Base-by-base conservation (phyloP, 2,113 vertebrate species). In the Cettia cetti region DNA sequence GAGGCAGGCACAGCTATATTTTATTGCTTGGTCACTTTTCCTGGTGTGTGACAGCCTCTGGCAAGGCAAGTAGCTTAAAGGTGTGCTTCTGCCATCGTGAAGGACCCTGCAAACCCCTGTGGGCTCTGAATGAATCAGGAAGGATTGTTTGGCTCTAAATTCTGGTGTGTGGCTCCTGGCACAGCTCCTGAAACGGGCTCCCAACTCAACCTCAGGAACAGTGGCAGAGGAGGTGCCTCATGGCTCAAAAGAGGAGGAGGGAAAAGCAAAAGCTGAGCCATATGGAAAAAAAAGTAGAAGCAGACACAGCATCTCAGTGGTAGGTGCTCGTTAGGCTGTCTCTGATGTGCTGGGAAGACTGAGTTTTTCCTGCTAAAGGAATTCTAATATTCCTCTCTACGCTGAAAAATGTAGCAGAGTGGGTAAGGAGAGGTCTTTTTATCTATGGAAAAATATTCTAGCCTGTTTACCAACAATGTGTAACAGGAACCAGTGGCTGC, bases 311-410 rank as follows among this genome's bases (percentile, higher is more conserved):
- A 44, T 71, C 86, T 83, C 71, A 21, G 56, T 63, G 64, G 86
- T 95, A 71, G 76, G 86, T 92, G 65, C 79, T 93, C 80, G 77
- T 89, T 86, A 87, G 35, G 31, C 71, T 80, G 82, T 72, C 92
- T 74, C 83, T 81, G 31, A 45, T 77, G 49, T 35, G 21, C 65
- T 78, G 75, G 60, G 50, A 92, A 77, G 74, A 27, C 47, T 24
- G 79, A 71, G 20, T 27, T 47, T 84, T 42, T 90, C 81, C 69
- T 45, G 18, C 22, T 87, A 27, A 42, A 79, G 65, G 50, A 82
- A 53, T 80, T 35, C n/a, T 59, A 44, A 6, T 59, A 37, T 50
- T 84, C 54, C 79, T 72, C 56, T 90, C 47, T 31, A 72, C 79
- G 22, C 45, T 65, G n/a, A 81, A 89, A 91, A 56, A 26, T 9